Evolutionary conservation across 2,888 invertebrate genomes (phyloP), one percentile per base, ranked within the genome.

Genomic region (Cephus spinipes): DNA sequence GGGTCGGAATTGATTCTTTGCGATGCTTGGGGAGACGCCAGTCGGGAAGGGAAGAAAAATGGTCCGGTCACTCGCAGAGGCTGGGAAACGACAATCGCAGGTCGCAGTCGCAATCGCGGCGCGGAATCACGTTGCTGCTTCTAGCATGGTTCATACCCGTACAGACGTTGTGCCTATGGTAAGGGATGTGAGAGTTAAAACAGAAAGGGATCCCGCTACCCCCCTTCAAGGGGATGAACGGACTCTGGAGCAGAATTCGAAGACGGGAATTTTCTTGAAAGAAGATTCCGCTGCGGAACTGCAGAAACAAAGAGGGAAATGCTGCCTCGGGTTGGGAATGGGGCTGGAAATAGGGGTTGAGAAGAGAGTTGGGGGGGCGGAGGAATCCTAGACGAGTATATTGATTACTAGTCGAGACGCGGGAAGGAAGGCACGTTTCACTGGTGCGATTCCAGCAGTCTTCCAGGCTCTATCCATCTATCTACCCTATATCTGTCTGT

Each of bases 301-400:
- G 79, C 73, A 77, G 81, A 83, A 85, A 85, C 85, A 86, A 85
- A 83, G 84, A 81, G 77, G 80, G 78, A 83, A 82, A 77, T 80
- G 68, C 55, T 73, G 79, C 75, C 74, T 73, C 71, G 74, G 68
- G 75, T 32, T 77, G 35, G 79, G 68, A 74, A 78, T 36, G 74
- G 40, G 69, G 77, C 75, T 75, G 76, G 68, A 73, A 73, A 75
- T 69, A 75, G 68, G 73, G 75, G 40, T 23, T 55, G 40, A 23
- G 40, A 40, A 6, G 71, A 71, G 77, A 69, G 76, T 73, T 33
- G 69, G 55, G 31, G 55, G 31, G 68, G 73, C 76, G 74, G 69
- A 73, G 79, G 76, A 75, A 81, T 79, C 77, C 82, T 83, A 83
- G 84, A 85, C 85, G 84, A 84, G 80, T 84, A 83, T 85, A 86